A percentile compares a stretch with the other conserved stretches of the same genome.
Evolutionary conservation across 2,113 vertebrate genomes (phyloP).

Genomic region (Stigmatopora argus): DNA sequence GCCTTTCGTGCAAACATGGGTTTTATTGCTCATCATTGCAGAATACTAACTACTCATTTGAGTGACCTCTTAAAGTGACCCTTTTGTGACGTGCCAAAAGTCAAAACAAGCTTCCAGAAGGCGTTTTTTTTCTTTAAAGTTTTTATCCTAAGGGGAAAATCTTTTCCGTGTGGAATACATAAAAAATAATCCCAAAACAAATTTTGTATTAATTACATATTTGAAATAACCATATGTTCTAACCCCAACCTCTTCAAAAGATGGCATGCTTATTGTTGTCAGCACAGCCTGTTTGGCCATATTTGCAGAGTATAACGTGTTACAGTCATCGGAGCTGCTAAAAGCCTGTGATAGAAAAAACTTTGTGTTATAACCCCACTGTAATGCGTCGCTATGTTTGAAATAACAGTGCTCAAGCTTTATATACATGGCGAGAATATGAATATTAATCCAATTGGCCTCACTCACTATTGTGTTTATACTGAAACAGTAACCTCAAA

Average conservation of each 20-base stretch:
- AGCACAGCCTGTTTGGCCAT: not conserved
- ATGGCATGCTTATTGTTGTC: not conserved
- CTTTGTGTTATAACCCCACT: not conserved
- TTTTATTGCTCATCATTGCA: not conserved
- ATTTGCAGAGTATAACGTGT: not conserved
- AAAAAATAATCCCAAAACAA: not conserved
- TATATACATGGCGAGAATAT: conserved; percentile 16
- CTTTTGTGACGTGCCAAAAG: not conserved
- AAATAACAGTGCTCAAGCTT: not conserved
- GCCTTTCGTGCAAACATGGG: not conserved
- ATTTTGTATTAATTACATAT: not conserved
- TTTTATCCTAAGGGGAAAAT: not conserved
- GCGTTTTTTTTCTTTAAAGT: not conserved
- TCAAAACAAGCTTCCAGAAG: not conserved
- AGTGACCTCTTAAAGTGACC: not conserved
- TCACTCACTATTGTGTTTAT: conserved; percentile 78
- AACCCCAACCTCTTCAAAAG: not conserved
- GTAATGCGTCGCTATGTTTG: not conserved
- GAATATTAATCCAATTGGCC: conserved; percentile 52
- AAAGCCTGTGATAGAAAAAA: too few species aligned
- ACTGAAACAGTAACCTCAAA: conserved; percentile 32
- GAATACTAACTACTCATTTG: not conserved
- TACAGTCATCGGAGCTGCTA: not conserved
- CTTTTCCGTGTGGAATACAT: not conserved
- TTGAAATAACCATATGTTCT: not conserved